Evolutionary conservation across 2,888 invertebrate species (phyloP).

Genomic region (Cerastoderma edule): DNA sequence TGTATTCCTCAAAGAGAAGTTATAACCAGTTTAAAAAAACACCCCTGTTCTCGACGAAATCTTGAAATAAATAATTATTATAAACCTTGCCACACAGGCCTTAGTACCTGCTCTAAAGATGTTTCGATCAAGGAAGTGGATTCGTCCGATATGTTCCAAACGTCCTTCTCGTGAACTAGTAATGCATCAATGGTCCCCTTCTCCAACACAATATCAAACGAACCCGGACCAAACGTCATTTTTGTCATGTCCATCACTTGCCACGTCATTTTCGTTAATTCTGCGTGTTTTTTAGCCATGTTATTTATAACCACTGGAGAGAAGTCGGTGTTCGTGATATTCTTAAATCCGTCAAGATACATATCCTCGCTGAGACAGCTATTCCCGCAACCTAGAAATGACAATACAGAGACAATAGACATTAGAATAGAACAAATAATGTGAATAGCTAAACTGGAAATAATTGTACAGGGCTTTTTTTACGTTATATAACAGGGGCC

Average conservation of each 20-base stretch:
- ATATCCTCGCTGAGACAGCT: constrained; percentile 83
- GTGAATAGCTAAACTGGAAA: no score
- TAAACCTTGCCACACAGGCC: no score
- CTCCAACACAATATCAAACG: constrained; percentile 84
- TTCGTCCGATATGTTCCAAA: constrained; percentile 80
- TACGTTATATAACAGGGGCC: no score
- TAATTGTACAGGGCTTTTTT: no score
- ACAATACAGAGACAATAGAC: no score
- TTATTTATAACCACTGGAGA: constrained; percentile 83
- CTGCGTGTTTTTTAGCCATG: constrained; percentile 75
- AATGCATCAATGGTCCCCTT: constrained; percentile 85
- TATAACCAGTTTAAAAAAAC: no score
- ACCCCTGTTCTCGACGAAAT: no score
- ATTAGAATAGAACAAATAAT: no score
- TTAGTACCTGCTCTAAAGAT: constrained; percentile 80
- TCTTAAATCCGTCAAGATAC: constrained; percentile 82
- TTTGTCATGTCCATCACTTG: constrained; percentile 83
- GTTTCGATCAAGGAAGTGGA: constrained; percentile 70
- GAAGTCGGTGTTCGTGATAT: constrained; percentile 84
- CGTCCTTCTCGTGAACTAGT: constrained; percentile 83
- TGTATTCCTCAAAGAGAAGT: no score
- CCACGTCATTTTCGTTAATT: constrained; percentile 83
- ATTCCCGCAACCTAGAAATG: constrained; percentile 84
- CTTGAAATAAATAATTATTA: no score
- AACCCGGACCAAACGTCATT: constrained; percentile 73